Evolutionary conservation across 1,140 invertebrate species (phyloP).

Genomic region (Heliconius hewitsoni): DNA sequence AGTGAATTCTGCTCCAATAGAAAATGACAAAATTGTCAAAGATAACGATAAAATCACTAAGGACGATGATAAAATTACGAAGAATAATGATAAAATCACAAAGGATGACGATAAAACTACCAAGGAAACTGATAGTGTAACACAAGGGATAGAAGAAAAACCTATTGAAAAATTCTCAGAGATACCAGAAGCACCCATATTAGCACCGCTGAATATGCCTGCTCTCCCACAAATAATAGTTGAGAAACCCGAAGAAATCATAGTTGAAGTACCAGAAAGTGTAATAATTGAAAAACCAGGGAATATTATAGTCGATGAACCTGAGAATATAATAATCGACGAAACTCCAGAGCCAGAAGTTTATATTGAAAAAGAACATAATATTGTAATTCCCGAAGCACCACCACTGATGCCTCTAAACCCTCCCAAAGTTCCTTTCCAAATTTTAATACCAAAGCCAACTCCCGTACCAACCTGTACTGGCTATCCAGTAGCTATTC

Average conservation of each 20-base stretch:
- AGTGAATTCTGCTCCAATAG: neutral
- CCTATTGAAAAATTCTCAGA: neutral
- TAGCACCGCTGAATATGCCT: conserved; percentile 36
- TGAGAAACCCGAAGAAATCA: neutral
- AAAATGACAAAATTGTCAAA: neutral
- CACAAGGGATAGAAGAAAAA: neutral
- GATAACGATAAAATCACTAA: neutral
- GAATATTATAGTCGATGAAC: neutral
- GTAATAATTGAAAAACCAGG: neutral
- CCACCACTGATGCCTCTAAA: conserved; percentile 16
- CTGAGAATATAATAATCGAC: neutral
- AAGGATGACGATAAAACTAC: neutral
- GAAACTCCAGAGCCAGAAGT: neutral
- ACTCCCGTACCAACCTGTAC: neutral
- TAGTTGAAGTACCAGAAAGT: neutral
- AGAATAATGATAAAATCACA: neutral
- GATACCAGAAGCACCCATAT: conserved; percentile 39
- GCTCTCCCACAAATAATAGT: conserved; percentile 21
- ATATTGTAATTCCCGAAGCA: conserved; percentile 21
- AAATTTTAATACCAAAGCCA: conserved; percentile 26
- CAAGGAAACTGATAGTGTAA: neutral
- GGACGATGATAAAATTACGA: neutral
- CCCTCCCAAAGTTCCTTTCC: conserved; percentile 6
- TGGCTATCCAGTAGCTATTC: neutral
- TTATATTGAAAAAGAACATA: conserved; percentile 14